phyloP scores from a whole-genome alignment of 2,888 invertebrate species.

The Baccha elongata region DNA sequence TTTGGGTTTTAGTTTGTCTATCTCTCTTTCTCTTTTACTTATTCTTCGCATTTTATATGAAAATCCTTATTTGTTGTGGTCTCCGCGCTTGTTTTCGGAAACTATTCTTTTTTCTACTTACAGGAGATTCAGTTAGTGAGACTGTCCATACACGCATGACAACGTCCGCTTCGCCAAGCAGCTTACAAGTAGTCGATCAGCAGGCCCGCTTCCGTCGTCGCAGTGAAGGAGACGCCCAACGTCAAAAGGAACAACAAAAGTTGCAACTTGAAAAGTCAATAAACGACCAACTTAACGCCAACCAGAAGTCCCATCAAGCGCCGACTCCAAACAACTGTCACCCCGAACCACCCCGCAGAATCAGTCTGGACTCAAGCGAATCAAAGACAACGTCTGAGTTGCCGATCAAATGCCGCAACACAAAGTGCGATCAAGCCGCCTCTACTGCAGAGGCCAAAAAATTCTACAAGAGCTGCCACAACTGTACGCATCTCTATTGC shows the following conservation, averaged over 20 bases:
- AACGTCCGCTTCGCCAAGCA: slow-evolving; percentile 76
- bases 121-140: slow-evolving; percentile 80
- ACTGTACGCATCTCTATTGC: slow-evolving; percentile 97
- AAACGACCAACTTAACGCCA: slow-evolving; percentile 78
- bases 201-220: slow-evolving; percentile 83
- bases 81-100: slow-evolving; percentile 69
- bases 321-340: slow-evolving; percentile 58
- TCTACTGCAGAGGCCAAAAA: slow-evolving; percentile 90
- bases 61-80: slow-evolving; percentile 49
- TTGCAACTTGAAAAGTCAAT: slow-evolving; percentile 71
- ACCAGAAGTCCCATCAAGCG: slow-evolving; percentile 72
- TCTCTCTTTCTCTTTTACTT: slow-evolving; percentile 44
- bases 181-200: slow-evolving; percentile 78
- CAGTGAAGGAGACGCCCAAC: slow-evolving; percentile 86
- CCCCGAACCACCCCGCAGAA: slow-evolving; percentile 82
- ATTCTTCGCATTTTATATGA: slow-evolving; percentile 33
- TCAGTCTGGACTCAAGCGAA: slow-evolving; percentile 85
- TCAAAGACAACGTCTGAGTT: slow-evolving; percentile 81
- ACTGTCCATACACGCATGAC: slow-evolving; percentile 75
- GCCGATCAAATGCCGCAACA: slow-evolving; percentile 89
- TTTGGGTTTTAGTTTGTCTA: slow-evolving; percentile 35
- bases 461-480: slow-evolving; percentile 95
- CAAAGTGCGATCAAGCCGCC: slow-evolving; percentile 90
- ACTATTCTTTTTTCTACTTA: slow-evolving; percentile 58
- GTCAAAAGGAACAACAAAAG: slow-evolving; percentile 77